Evolutionary conservation across 2,797 vertebrate genomes (phyloP).

Genomic region (Numenius phaeopus): DNA sequence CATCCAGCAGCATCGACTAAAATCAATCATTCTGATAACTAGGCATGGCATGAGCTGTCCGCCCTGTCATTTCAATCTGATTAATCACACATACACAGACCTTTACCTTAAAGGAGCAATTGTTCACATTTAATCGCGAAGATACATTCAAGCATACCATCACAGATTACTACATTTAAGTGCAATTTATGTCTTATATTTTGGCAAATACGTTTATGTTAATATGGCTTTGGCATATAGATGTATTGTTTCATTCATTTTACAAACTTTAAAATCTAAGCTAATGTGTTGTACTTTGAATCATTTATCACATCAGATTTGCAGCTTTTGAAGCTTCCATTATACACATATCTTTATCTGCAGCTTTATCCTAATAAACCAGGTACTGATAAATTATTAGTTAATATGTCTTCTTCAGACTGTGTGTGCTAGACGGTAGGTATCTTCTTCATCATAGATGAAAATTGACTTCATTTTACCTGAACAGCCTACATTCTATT

Average conservation of each 20-base stretch:
- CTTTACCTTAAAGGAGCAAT: slow-evolving; percentile 86
- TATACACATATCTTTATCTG: slow-evolving; percentile 51
- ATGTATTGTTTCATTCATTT: slow-evolving; percentile 72
- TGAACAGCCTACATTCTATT: slow-evolving; percentile 11
- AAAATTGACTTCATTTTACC: slow-evolving; percentile 40
- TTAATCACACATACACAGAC: slow-evolving; percentile 84
- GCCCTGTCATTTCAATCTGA: slow-evolving; percentile 84
- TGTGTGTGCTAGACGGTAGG: slow-evolving; percentile 13
- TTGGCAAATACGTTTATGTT: slow-evolving; percentile 77
- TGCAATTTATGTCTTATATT: slow-evolving; percentile 74
- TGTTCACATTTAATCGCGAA: slow-evolving; percentile 85
- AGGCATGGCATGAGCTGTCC: slow-evolving; percentile 83
- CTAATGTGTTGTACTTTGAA: slow-evolving; percentile 59
- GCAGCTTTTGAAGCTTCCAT: slow-evolving; percentile 67
- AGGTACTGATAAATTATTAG: slow-evolving; percentile 62
- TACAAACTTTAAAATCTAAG: slow-evolving; percentile 74
- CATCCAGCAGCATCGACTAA: slow-evolving; percentile 76
- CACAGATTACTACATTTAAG: slow-evolving; percentile 79
- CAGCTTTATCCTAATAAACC: slow-evolving; percentile 74
- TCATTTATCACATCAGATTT: slow-evolving; percentile 71
- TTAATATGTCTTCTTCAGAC: slow-evolving; percentile 45
- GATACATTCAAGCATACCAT: slow-evolving; percentile 79
- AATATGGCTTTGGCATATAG: slow-evolving; percentile 68
- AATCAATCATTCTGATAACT: slow-evolving; percentile 86
- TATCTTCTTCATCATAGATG: slow-evolving; percentile 13